Conservation (phyloP, 30 jellyfish, hydroid and myxozoan genomes). For the Mastigias papua region DNA sequence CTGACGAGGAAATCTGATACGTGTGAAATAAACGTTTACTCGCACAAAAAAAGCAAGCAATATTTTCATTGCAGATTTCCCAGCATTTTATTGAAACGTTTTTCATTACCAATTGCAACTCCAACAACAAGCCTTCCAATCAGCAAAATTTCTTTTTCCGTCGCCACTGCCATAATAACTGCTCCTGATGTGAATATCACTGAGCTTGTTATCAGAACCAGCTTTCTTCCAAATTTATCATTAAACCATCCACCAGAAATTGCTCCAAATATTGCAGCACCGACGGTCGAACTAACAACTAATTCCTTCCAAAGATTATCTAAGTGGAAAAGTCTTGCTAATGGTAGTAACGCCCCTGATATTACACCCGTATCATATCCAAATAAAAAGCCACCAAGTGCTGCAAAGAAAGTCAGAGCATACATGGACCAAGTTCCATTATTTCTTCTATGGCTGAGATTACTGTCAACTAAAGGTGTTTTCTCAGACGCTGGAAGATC, state of each 20-base stretch:
- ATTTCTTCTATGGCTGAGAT: neutral
- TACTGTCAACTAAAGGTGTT: constrained; percentile 19
- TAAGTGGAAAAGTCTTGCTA: constrained; percentile 56
- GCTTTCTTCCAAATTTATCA: constrained; percentile 80
- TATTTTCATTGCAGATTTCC: no score
- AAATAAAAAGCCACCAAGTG: constrained; percentile 94
- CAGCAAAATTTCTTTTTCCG: constrained; percentile 47
- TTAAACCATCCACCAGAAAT: constrained; percentile 79
- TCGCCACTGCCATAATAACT: constrained; percentile 80
- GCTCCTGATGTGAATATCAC: constrained; percentile 81
- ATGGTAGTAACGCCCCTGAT: constrained; percentile 94
- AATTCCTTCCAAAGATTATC: constrained; percentile 79
- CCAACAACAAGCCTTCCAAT: constrained; percentile 93
- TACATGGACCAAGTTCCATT: constrained; percentile 16
- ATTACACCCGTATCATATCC: constrained; percentile 99
- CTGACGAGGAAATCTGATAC: no score
- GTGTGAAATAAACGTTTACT: no score
- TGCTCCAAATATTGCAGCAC: constrained; percentile 95
- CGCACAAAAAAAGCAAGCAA: no score
- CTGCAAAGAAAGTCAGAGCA: constrained; percentile 83
- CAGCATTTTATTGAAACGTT: no score
- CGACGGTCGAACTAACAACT: constrained; percentile 87
- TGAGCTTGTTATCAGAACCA: constrained; percentile 62
- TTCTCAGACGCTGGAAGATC: constrained; percentile 32
- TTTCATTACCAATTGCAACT: constrained; percentile 82